These are phyloP conservation scores for Tiliqua scincoides DNA, from an alignment of 2,113 vertebrate genomes.

Conservation along the genomic window DNA sequence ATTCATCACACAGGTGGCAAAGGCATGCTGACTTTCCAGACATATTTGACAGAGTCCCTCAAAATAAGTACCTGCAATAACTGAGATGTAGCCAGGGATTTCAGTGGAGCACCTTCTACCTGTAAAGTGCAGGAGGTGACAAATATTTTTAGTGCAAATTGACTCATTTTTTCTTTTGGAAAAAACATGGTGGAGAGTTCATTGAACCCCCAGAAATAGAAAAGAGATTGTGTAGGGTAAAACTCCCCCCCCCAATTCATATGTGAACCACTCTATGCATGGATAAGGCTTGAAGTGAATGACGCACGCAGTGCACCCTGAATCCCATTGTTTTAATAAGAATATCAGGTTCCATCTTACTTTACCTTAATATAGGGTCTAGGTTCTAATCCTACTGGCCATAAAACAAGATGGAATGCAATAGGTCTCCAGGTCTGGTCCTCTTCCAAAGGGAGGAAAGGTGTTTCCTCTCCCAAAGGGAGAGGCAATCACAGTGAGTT, in stretches of 20 bases:
- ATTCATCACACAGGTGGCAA: background rate
- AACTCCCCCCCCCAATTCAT: too few relatives aligned
- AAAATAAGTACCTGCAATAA: background rate
- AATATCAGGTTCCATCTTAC: background rate
- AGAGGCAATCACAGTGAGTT: too few relatives aligned
- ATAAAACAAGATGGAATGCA: background rate
- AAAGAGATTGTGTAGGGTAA: too few relatives aligned
- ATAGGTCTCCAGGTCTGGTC: background rate
- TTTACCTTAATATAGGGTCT: background rate
- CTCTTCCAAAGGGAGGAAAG: too few relatives aligned
- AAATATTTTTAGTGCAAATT: too few relatives aligned
- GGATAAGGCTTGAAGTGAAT: too few relatives aligned
- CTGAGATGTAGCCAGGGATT: background rate
- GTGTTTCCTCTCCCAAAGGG: too few relatives aligned
- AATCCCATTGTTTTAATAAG: too few relatives aligned
- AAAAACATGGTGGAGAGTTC: background rate
- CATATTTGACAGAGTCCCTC: background rate
- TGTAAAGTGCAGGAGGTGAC: too few relatives aligned
- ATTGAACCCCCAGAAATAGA: background rate
- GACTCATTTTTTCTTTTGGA: too few relatives aligned
- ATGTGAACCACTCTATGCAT: too few relatives aligned
- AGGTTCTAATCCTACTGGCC: background rate
- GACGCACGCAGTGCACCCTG: too few relatives aligned
- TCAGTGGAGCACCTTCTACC: background rate
- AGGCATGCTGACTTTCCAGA: background rate